Evolutionary conservation across 2,888 invertebrate genomes (phyloP), one percentile per base, ranked within the genome.

Genomic region (Drosophila tripunctata): DNA sequence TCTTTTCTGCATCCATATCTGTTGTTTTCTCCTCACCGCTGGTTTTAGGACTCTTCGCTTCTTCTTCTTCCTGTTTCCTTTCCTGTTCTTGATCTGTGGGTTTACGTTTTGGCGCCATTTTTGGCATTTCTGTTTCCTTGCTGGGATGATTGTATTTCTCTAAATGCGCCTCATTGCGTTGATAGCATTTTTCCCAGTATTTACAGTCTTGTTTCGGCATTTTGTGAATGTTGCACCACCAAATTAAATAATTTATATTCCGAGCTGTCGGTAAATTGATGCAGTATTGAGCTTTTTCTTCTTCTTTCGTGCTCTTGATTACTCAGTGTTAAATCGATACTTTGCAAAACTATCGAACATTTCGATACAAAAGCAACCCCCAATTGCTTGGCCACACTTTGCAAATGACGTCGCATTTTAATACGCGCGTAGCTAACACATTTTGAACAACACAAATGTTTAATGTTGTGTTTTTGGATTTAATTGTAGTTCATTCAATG

Each of bases 141-240:
- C 93, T 92, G 8, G 96, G 96, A 90, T 97, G 97, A 91, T 95
- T 96, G 76, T 93, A 97, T 86, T 94, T 95, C 60, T 93, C 92
- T 56, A 93, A 93, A 92, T 97, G 97, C 0, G 92, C 92, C 0
- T 94, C 92, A 92, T 96, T 97, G 88, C 94, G 95, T 88, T 96
- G 96, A 90, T 96, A 97, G 90, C 97, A 97, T 75, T 94, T 94
- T 4, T 89, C 90, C 50, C 96, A 96, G 89, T 96, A 97, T 91
- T 95, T 95, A 90, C 97, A 97, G 41, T 93, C 90, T 36, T 90
- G 92, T 90, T 95, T 93, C 0, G 90, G 70, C 84, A 88, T 89
- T 63, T 36, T 68, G 38, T n/a, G 4, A 27, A 12, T 31, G 31
- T 36, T 12, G 22, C 22, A 35, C 8, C n/a, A 47, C 35, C n/a